Base-by-base conservation (phyloP, 2,888 invertebrate genomes). In the Syrphus vitripennis region DNA sequence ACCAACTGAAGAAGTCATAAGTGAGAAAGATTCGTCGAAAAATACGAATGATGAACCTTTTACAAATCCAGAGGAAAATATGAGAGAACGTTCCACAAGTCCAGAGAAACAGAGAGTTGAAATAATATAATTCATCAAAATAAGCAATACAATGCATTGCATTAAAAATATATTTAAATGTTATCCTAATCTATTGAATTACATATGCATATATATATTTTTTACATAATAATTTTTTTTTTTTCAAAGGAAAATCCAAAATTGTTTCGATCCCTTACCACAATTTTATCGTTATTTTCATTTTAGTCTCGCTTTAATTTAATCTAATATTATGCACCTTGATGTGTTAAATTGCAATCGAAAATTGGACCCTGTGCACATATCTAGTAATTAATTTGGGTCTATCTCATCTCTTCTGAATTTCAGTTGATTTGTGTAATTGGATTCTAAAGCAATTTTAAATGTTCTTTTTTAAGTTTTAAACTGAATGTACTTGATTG, bases 131-230 rank as follows among this genome's bases (percentile, higher is more conserved):
- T 21, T 7, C 37, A 24, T 37, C 37, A 59, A 37, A 12, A 21
- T 34, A 59, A 59, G 34, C 59, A 59, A 59, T 59, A 59, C 34
- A 59, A 34, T 59, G 31, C 57, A 3, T 12, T 14, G 31, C 12
- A 31, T 57, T 31, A 57, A n/a, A n/a, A n/a, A n/a, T 34, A 55
- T 57, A 59, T 59, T 59, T 59, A 55, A 59, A 34, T 59, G 59
- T 59, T 59, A 59, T 37, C 59, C 21, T 59, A 31, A 55, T 29
- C 9, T 55, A 31, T 31, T 59, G 59, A 59, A 59, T 37, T 59
- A 34, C 12, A 59, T 21, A 59, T 4, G 19, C 19, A 14, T n/a
- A 57, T 57, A 16, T 53, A 34, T 59, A 59, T 59, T 59, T 59
- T 59, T 21, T 37, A 59, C 9, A 21, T 21, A 37, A 9, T 21